Evolutionary conservation across 35 echinoderm and acorn worm genomes (phyloP).

Genomic region (Stichopus chloronotus): DNA sequence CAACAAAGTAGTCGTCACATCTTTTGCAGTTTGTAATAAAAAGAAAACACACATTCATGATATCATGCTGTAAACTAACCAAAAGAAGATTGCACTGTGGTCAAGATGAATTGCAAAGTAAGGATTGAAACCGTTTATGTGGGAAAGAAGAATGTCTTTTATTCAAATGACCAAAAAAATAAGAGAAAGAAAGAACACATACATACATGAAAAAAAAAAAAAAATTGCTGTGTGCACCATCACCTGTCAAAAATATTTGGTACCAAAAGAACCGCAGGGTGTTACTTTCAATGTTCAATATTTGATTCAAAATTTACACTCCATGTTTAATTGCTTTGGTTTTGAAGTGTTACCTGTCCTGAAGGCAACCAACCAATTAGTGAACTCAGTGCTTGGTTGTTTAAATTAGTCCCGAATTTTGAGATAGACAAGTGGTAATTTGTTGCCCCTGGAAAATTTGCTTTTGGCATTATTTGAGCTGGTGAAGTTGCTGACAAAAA

Average conservation of each 20-base stretch:
- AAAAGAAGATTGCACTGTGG: no score
- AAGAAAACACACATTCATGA: no score
- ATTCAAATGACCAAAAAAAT: no score
- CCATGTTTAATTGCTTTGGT: background rate
- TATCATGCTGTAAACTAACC: no score
- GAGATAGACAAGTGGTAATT: constrained; percentile 14
- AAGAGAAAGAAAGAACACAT: no score
- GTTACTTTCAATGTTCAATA: background rate
- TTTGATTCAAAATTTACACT: background rate
- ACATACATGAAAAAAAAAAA: no score
- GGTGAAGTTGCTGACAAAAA: background rate
- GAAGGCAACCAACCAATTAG: constrained; percentile 12
- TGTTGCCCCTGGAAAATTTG: background rate
- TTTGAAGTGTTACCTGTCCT: background rate
- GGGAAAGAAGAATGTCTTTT: no score
- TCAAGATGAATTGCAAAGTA: no score
- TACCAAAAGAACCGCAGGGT: constrained; percentile 5
- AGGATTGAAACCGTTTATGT: no score
- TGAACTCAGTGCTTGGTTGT: background rate
- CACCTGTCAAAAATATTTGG: background rate
- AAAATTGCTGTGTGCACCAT: background rate
- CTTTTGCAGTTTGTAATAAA: no score
- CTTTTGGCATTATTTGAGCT: background rate
- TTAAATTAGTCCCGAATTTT: background rate
- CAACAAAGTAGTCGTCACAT: no score